These are phyloP conservation scores for Globia sparganii DNA, from an alignment of 2,888 invertebrate species.

Conservation along the genomic window DNA sequence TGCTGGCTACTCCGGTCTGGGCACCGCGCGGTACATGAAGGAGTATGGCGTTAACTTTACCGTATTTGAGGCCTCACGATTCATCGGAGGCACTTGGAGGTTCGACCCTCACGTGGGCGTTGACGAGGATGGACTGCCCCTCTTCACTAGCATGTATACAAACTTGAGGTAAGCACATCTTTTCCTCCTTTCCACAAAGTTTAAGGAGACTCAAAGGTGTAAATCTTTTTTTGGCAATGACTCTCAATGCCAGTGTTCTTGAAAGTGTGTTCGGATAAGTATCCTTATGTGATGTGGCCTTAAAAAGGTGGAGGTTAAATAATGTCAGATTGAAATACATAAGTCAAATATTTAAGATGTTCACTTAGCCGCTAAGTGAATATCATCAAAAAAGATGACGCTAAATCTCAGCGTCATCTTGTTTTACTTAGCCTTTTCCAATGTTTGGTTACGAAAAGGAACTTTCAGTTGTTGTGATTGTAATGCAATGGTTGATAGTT, in stretches of 20 bases:
- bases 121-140: conserved; percentile 92
- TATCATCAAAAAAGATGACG: too few species aligned
- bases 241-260: background rate
- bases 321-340: conserved; percentile 7
- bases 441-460: conserved; percentile 12
- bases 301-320: conserved; percentile 11
- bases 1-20: conserved; percentile 94
- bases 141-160: conserved; percentile 95
- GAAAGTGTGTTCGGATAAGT: background rate
- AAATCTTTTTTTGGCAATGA: conserved; percentile 8
- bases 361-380: too few species aligned
- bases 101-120: conserved; percentile 92
- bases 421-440: conserved; percentile 4
- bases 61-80: conserved; percentile 92
- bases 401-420: background rate
- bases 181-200: conserved; percentile 1
- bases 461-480: background rate
- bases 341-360: conserved; percentile 19
- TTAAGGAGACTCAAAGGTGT: background rate
- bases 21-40: conserved; percentile 91
- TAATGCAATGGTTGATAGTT: background rate
- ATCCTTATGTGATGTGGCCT: conserved; percentile 14
- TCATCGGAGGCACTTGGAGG: conserved; percentile 95
- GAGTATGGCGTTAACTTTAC: conserved; percentile 88
- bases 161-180: conserved; percentile 87